Percentiles rank a stretch among this genome's conserved stretches.
Evolutionary conservation across 2,113 vertebrate genomes (phyloP).

Genomic region (Ovibos moschatus): DNA sequence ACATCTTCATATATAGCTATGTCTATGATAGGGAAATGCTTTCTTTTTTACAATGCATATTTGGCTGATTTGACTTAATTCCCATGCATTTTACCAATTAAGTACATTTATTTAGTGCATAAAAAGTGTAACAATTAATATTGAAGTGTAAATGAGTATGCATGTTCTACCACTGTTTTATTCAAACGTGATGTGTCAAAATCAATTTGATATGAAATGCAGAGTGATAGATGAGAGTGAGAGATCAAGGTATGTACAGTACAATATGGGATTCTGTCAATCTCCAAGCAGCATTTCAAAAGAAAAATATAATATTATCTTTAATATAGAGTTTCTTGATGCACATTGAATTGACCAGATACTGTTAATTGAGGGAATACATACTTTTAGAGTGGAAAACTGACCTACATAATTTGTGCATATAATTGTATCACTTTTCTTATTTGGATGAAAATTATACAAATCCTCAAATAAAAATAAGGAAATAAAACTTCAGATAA

Average conservation of each 20-base stretch:
- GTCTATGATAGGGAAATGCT: neutral
- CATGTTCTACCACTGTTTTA: conserved; percentile 75
- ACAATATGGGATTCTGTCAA: neutral
- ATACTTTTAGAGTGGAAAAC: neutral
- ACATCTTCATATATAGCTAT: neutral
- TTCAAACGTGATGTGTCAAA: conserved; percentile 73
- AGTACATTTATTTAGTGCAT: conserved; percentile 70
- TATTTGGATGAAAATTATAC: neutral
- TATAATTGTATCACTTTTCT: conserved; percentile 9
- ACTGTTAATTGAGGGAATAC: neutral
- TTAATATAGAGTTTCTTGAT: neutral
- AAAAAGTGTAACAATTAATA: conserved; percentile 75
- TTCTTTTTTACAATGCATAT: conserved; percentile 14
- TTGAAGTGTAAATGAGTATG: conserved; percentile 73
- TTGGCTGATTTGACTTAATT: conserved; percentile 63
- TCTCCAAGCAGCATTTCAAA: neutral
- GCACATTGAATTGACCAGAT: neutral
- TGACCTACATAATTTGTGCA: neutral
- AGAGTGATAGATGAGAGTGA: conserved; percentile 54
- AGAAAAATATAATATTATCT: neutral
- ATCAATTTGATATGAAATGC: conserved; percentile 67
- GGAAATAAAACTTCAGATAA: neutral
- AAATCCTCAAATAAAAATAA: neutral
- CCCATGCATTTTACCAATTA: conserved; percentile 67
- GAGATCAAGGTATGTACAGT: conserved; percentile 10